Evolutionary conservation across 2,888 invertebrate species (phyloP), one percentile per base, ranked within the genome.

Genomic region (Dryomyza anilis): DNA sequence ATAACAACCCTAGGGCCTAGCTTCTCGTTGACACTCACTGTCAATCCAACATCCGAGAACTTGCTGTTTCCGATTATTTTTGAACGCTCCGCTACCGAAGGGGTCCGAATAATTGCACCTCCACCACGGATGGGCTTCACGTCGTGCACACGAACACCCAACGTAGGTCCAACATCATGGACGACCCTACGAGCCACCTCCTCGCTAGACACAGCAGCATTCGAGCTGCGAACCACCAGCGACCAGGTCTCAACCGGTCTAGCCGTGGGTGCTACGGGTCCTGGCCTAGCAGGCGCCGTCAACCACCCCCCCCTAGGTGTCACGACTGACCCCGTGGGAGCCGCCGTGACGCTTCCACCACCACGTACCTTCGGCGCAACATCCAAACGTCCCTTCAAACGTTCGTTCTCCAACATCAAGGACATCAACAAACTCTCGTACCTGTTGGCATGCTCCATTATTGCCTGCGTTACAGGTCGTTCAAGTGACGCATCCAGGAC

Each of bases 91-190:
- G 46, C 53, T 2, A 55, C 63, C 1, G 69, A 69, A 1, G 63
- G 67, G 3, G 69, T 68, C n/a, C 69, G 64, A 48, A 70, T 67
- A 2, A 67, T 30, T 3, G 65, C 68, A 5, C 67, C 59, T 1
- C 70, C 70, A 4, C 57, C 48, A 12, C 53, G 39, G 2, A 68
- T 14, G 7, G 59, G 45, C 23, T 43, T 50, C 2, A 59, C 33
- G 1, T 60, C 45, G n/a, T 60, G 21, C 0, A 55, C 33, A 2
- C 64, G 30, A 8, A 60, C 59, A 7, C 55, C 59, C 5, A 64
- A 25, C 1, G 59, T 46, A 12, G 64, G 64, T 6, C 45, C 45
- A 7, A 64, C 55, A 30, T 59, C 45, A 14, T 59, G 23, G 8
- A 64, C 30, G 1, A 64, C 55, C 53, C 60, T 52, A 45, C 27